Evolutionary conservation across 2,797 vertebrate genomes (phyloP).

Genomic region (Manis pentadactyla): DNA sequence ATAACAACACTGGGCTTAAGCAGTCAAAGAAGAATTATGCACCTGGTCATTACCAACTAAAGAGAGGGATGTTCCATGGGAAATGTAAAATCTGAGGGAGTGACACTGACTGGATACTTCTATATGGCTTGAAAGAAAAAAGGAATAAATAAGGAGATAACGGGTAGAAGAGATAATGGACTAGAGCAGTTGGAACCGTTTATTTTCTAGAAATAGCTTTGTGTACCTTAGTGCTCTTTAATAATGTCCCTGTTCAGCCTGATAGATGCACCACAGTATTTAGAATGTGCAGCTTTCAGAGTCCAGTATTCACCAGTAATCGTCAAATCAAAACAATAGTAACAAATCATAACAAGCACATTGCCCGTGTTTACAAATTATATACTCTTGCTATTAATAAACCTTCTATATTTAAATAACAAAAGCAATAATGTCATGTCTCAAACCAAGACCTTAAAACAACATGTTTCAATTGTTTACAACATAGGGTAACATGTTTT

Average conservation of each 20-base stretch:
- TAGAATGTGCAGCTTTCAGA: background rate
- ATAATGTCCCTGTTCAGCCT: accelerated
- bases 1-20: background rate
- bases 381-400: background rate
- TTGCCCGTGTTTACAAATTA: background rate
- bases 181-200: background rate
- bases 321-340: background rate
- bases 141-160: background rate
- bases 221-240: background rate
- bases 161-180: background rate
- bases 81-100: background rate
- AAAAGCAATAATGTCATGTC: background rate
- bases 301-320: no score
- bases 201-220: background rate
- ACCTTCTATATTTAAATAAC: background rate
- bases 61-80: background rate
- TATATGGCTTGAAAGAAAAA: background rate
- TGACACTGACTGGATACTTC: background rate
- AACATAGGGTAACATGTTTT: background rate
- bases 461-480: background rate
- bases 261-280: background rate
- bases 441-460: background rate
- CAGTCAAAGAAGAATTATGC: background rate
- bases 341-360: background rate
- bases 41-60: background rate